A percentile compares a stretch with the other conserved stretches of the same genome.
phyloP scores from a whole-genome alignment of 2,113 vertebrate genomes.

The Falcunculus frontatus region DNA sequence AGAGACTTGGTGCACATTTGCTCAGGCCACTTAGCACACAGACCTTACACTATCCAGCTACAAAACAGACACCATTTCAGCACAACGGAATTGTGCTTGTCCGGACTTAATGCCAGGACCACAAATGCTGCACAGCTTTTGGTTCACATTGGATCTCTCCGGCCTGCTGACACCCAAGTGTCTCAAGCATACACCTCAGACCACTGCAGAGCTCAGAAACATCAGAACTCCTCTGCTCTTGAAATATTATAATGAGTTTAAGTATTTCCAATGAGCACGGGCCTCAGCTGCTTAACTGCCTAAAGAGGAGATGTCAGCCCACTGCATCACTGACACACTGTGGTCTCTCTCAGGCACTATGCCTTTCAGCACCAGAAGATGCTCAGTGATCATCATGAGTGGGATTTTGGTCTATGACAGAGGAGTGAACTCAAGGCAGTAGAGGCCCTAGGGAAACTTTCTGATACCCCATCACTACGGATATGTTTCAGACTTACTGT shows the following conservation, averaged over 20 bases:
- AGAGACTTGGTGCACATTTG: background rate
- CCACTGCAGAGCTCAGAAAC: background rate
- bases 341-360: background rate
- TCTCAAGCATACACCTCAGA: background rate
- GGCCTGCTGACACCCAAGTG: background rate
- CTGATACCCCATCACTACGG: fast-evolving
- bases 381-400: fast-evolving
- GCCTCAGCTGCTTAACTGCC: background rate
- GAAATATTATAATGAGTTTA: background rate
- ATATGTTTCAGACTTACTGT: background rate
- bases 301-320: background rate
- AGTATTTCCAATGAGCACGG: background rate
- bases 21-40: background rate
- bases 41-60: background rate
- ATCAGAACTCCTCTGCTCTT: background rate
- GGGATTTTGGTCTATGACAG: background rate
- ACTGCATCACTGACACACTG: no score
- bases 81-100: background rate
- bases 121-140: background rate
- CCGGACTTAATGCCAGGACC: background rate
- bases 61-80: background rate
- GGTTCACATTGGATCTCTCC: background rate
- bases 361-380: background rate
- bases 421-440: background rate
- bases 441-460: background rate